Conservation (phyloP, 1,140 invertebrate genomes). For the Wasmannia auropunctata region DNA sequence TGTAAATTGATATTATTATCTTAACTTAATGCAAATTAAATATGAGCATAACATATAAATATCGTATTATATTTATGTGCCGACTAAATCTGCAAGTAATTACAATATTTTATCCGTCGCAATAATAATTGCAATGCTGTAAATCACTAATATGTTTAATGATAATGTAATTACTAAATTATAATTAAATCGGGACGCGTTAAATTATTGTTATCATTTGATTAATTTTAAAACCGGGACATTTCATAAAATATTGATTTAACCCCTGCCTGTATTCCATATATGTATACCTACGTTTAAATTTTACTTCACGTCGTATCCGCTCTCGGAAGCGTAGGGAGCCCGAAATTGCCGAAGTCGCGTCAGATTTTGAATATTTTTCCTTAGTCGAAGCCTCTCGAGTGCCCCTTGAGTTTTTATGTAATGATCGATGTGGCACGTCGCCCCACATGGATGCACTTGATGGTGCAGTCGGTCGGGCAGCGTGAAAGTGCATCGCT, state of each 20-base stretch:
- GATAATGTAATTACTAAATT: constrained; percentile 22
- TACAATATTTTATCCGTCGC: constrained; percentile 7
- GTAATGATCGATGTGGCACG: constrained; percentile 61
- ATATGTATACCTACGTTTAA: not conserved
- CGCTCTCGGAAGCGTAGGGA: not conserved
- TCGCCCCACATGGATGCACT: constrained; percentile 28
- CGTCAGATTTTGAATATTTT: constrained; percentile 47
- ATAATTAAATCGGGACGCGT: constrained; percentile 17
- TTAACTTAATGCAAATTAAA: constrained; percentile 14
- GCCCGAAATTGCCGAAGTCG: not conserved
- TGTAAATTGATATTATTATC: not conserved
- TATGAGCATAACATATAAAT: not conserved
- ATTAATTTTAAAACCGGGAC: not conserved
- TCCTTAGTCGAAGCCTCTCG: not conserved
- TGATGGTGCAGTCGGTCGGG: constrained; percentile 36
- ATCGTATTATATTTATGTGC: constrained; percentile 3
- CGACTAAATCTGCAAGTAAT: constrained; percentile 11
- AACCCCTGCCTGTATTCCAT: too few species aligned
- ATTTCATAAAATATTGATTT: constrained; percentile 13
- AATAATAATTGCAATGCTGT: constrained; percentile 31
- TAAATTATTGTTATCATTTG: constrained; percentile 43
- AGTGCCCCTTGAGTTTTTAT: constrained; percentile 44
- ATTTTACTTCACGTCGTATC: not conserved
- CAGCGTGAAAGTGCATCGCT: constrained; percentile 51
- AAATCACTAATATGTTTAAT: constrained; percentile 38